A percentile compares a stretch with the other conserved stretches of the same genome.
Evolutionary conservation across 1,140 invertebrate genomes (phyloP).

Genomic region (Leptoteleia sp.): DNA sequence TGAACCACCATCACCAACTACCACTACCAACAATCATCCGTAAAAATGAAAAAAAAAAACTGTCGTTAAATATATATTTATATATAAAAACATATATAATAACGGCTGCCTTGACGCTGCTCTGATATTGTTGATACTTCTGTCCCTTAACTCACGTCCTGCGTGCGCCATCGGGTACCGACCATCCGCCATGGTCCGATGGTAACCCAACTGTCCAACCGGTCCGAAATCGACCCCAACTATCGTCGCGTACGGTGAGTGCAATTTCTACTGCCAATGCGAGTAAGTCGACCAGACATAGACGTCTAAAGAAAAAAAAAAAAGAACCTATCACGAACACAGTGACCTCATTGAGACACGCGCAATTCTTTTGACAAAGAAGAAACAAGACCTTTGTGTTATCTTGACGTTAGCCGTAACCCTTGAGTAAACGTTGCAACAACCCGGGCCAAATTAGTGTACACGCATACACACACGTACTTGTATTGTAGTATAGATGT

Average conservation of each 20-base stretch:
- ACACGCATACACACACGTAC: constrained; percentile 33
- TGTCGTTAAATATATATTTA: constrained; percentile 56
- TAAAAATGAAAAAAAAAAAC: constrained; percentile 54
- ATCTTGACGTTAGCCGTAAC: constrained; percentile 40
- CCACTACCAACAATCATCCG: constrained; percentile 71
- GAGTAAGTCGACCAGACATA: constrained; percentile 68
- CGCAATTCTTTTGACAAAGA: constrained; percentile 53
- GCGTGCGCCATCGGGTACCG: constrained; percentile 74
- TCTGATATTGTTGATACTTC: constrained; percentile 82
- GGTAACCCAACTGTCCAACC: constrained; percentile 75
- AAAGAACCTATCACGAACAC: constrained; percentile 25
- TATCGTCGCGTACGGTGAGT: constrained; percentile 81
- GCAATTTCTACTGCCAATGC: constrained; percentile 74
- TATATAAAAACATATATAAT: too few species aligned
- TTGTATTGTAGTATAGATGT: constrained; percentile 2
- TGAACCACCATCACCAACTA: constrained; percentile 73
- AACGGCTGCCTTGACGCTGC: constrained; percentile 78
- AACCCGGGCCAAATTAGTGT: constrained; percentile 28
- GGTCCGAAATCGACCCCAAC: constrained; percentile 76
- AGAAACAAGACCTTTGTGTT: constrained; percentile 58
- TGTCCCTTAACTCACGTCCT: constrained; percentile 80
- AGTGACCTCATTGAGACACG: constrained; percentile 49
- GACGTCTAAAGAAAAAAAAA: constrained; percentile 55
- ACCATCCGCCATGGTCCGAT: constrained; percentile 75
- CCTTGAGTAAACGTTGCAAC: constrained; percentile 34